Evolutionary conservation across 2,888 invertebrate species (phyloP).

Genomic region (Mythimna lalbum): DNA sequence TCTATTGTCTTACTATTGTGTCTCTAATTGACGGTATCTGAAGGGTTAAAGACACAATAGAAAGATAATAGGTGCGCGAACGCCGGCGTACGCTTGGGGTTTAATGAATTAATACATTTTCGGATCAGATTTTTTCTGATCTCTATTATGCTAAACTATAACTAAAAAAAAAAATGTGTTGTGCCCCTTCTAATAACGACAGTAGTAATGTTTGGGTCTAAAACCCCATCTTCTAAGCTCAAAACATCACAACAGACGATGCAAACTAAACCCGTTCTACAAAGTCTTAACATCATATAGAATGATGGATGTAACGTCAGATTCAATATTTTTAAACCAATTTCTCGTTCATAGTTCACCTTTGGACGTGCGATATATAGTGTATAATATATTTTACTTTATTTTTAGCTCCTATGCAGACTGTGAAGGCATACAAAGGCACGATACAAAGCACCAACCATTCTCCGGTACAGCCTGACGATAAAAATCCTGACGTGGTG

Average conservation of each 20-base stretch:
- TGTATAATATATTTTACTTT: slow-evolving; percentile 52
- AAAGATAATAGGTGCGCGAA: too few relatives aligned
- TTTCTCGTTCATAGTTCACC: slow-evolving; percentile 46
- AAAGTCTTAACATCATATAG: slow-evolving; percentile 62
- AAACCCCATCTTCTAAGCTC: neutral
- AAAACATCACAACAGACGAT: slow-evolving; percentile 8
- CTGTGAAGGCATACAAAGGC: slow-evolving; percentile 91
- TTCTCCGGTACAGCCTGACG: slow-evolving; percentile 94
- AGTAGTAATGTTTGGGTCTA: neutral
- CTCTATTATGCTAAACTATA: too few relatives aligned
- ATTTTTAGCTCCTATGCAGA: slow-evolving; percentile 83
- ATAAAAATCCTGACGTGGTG: slow-evolving; percentile 97
- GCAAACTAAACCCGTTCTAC: neutral
- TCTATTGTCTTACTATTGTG: too few relatives aligned
- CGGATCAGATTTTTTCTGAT: too few relatives aligned
- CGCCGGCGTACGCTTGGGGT: too few relatives aligned
- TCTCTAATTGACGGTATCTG: too few relatives aligned
- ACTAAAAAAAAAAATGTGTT: too few relatives aligned
- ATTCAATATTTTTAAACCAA: slow-evolving; percentile 49
- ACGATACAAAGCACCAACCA: slow-evolving; percentile 90
- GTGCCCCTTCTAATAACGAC: too few relatives aligned
- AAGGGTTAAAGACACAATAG: too few relatives aligned
- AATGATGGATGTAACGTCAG: slow-evolving; percentile 71
- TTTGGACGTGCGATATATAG: slow-evolving; percentile 35
- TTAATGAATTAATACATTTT: too few relatives aligned